A percentile compares a stretch with the other conserved stretches of the same genome.
Evolutionary conservation across 2,113 vertebrate species (phyloP).

Genomic region (Holacanthus passer): DNA sequence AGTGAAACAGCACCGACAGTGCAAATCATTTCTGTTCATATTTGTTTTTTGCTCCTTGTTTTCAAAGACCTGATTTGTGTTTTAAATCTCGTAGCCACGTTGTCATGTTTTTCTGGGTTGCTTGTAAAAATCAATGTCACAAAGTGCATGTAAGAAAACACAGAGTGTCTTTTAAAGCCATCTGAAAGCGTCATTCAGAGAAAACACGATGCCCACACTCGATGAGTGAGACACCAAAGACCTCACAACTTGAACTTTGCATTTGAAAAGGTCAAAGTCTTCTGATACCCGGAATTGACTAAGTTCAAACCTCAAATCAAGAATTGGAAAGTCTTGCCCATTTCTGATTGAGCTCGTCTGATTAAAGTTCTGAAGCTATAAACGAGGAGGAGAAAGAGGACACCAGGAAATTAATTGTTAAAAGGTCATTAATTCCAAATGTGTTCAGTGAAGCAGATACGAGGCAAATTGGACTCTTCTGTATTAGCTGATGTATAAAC

Average conservation of each 20-base stretch:
- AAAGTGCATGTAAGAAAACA: background rate
- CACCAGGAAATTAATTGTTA: background rate
- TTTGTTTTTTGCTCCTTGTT: background rate
- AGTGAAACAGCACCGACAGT: background rate
- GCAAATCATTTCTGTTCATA: background rate
- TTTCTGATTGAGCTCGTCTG: background rate
- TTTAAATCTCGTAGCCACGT: too few relatives aligned
- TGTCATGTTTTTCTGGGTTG: background rate
- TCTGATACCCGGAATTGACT: background rate
- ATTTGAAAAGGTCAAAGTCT: background rate
- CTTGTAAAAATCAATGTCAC: background rate
- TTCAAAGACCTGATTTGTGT: background rate
- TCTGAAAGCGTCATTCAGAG: background rate
- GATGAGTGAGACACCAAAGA: background rate
- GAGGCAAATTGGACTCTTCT: background rate
- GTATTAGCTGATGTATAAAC: background rate
- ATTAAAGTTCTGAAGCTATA: background rate
- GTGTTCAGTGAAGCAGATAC: background rate
- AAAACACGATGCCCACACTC: background rate
- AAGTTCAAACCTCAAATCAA: background rate
- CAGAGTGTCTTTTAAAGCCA: background rate
- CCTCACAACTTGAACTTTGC: background rate
- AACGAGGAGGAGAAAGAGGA: background rate
- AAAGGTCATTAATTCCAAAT: conserved; percentile 8
- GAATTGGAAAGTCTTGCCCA: background rate